Conservation (phyloP, 2,888 invertebrate genomes). For the Caenorhabditis uteleia region DNA sequence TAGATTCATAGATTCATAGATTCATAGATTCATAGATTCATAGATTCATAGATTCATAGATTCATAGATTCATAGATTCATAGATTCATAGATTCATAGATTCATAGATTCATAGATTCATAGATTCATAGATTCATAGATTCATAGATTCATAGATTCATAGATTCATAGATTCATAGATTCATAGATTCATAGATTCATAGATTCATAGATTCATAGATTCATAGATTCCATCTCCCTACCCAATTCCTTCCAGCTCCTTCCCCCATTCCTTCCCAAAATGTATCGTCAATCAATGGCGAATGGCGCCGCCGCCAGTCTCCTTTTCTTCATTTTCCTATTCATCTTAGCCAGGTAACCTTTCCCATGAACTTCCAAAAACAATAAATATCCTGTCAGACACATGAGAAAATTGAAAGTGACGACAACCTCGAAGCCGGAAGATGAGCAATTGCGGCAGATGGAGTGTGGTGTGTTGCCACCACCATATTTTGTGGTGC, state of each 20-base stretch:
- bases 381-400: conserved; percentile 3
- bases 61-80: no score
- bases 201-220: no score
- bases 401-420: conserved; percentile 29
- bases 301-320: conserved; percentile 49
- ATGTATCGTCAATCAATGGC: conserved; percentile 54
- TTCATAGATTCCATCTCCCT: conserved; percentile 1
- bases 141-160: no score
- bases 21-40: no score
- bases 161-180: no score
- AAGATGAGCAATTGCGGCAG: conserved; percentile 15
- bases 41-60: no score
- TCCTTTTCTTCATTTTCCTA: conserved; percentile 53
- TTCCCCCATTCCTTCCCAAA: background rate
- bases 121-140: no score
- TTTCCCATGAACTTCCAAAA: no score
- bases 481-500: conserved; percentile 33
- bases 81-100: no score
- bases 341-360: conserved; percentile 50
- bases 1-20: no score
- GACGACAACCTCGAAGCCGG: conserved; percentile 12
- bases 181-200: no score
- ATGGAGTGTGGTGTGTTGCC: conserved; percentile 26
- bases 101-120: no score
- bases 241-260: conserved; percentile 5